phyloP scores from a whole-genome alignment of 2,797 vertebrate species.

The Tadarida brasiliensis region DNA sequence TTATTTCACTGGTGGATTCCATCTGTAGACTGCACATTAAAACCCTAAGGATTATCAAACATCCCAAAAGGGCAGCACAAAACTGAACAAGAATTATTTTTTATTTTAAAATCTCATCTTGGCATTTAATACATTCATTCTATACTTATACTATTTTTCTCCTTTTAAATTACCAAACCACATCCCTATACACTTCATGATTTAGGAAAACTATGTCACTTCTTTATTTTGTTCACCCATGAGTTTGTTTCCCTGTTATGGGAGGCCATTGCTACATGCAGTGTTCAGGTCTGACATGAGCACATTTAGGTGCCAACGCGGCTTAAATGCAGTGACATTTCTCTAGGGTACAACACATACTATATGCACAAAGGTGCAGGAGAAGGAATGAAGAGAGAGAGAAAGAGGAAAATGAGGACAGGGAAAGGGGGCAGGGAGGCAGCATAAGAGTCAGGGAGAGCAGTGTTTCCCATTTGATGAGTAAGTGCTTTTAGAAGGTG shows the following conservation, averaged over 20 bases:
- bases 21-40: neutral
- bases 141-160: neutral
- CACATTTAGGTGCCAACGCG: neutral
- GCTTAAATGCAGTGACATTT: neutral
- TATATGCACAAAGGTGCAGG: neutral
- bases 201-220: neutral
- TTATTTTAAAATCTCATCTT: neutral
- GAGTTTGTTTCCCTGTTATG: neutral
- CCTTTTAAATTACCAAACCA: neutral
- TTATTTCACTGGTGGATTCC: neutral
- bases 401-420: neutral
- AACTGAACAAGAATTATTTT: neutral
- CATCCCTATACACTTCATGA: neutral
- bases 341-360: neutral
- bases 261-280: neutral
- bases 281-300: neutral
- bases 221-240: neutral
- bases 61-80: neutral
- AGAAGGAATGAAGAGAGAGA: neutral
- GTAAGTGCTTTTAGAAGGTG: neutral
- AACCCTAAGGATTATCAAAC: neutral
- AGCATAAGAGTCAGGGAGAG: neutral
- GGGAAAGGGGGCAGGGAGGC: neutral
- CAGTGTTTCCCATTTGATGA: neutral
- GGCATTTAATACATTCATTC: neutral